Conservation (phyloP, 2,797 vertebrate genomes). For the Enteromius thamalakanensis region DNA sequence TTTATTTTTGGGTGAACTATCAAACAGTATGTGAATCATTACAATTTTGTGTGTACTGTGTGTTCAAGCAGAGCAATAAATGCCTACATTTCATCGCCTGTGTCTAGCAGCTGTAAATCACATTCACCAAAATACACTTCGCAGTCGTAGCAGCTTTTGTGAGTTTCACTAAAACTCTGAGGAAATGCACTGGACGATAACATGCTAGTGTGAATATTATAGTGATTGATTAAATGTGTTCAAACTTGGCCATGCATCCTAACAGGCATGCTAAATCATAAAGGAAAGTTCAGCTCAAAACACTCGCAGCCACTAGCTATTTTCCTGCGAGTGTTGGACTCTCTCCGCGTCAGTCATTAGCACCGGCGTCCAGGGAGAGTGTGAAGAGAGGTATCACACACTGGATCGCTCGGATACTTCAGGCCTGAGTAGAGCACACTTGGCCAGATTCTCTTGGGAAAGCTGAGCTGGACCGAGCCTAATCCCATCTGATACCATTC, state of each 20-base stretch:
- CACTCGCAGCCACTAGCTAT: conserved; percentile 22
- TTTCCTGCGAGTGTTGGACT: conserved; percentile 39
- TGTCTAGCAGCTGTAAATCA: conserved; percentile 3
- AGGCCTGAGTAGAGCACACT: conserved; percentile 46
- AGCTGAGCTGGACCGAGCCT: conserved; percentile 40
- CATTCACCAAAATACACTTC: not conserved
- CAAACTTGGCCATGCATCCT: conserved; percentile 29
- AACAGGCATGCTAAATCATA: conserved; percentile 38
- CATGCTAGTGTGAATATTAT: conserved; percentile 41
- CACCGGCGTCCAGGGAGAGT: conserved; percentile 21
- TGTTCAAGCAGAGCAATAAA: not conserved
- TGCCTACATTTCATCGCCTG: not conserved
- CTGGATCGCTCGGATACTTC: conserved; percentile 38
- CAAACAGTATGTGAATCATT: not conserved
- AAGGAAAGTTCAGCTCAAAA: conserved; percentile 39
- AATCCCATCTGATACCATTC: conserved; percentile 62
- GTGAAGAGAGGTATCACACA: conserved; percentile 32
- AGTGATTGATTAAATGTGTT: conserved; percentile 43
- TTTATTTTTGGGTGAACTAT: conserved; percentile 3
- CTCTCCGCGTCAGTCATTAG: conserved; percentile 44
- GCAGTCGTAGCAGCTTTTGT: not conserved
- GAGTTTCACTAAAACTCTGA: not conserved
- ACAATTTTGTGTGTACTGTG: not conserved
- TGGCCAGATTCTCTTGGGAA: conserved; percentile 50
- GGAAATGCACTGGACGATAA: conserved; percentile 15